Evolutionary conservation across 2,888 invertebrate genomes (phyloP).

Genomic region (Neelides folsomi): DNA sequence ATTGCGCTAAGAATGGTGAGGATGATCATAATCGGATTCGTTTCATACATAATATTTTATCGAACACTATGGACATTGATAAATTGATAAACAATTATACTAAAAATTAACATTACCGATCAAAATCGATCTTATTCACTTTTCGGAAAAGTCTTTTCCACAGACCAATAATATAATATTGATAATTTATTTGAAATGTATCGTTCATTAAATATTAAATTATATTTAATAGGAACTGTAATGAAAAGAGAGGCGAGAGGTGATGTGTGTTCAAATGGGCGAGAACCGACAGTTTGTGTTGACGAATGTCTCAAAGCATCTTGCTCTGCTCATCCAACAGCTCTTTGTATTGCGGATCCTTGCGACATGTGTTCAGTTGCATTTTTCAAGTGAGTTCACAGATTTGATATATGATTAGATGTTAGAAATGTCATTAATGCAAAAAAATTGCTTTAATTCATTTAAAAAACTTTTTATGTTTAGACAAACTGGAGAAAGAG

Average conservation of each 20-base stretch:
- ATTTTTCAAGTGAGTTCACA: slow-evolving; percentile 34
- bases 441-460: neutral
- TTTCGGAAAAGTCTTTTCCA: too few relatives aligned
- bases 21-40: neutral
- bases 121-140: too few relatives aligned
- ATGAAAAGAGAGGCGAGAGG: slow-evolving; percentile 31
- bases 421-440: neutral
- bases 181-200: neutral
- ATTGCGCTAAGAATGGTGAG: slow-evolving; percentile 43
- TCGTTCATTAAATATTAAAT: neutral
- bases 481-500: slow-evolving; percentile 33
- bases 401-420: too few relatives aligned
- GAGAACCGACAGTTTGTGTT: slow-evolving; percentile 34
- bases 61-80: too few relatives aligned
- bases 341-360: slow-evolving; percentile 37
- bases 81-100: too few relatives aligned
- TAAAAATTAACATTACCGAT: too few relatives aligned
- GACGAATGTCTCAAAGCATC: slow-evolving; percentile 35
- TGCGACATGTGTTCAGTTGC: slow-evolving; percentile 35
- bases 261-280: slow-evolving; percentile 33
- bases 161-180: too few relatives aligned
- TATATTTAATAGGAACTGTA: slow-evolving; percentile 30
- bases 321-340: slow-evolving; percentile 36
- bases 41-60: neutral
- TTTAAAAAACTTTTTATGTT: slow-evolving; percentile 1